Conservation (phyloP, 2,113 vertebrate species). For the Tyto alba region DNA sequence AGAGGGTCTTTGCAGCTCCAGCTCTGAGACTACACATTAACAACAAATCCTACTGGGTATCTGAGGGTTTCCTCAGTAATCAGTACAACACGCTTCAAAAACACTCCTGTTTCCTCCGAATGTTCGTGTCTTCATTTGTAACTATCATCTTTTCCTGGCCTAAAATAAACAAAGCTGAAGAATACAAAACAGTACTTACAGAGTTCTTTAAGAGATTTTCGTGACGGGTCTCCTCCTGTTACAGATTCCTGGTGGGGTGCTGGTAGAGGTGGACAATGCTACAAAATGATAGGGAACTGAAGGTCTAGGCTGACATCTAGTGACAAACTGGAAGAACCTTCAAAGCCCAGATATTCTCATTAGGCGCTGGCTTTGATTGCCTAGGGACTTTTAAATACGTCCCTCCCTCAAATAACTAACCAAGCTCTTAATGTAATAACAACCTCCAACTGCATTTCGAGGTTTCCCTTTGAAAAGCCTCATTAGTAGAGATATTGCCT, state of each 20-base stretch:
- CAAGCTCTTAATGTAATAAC: background rate
- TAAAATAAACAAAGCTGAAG: conserved; percentile 31
- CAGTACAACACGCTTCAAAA: background rate
- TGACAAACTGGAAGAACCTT: conserved; percentile 1
- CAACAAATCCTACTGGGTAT: background rate
- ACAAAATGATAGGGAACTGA: background rate
- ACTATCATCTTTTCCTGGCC: background rate
- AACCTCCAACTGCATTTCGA: background rate
- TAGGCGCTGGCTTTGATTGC: background rate
- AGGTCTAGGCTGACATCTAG: conserved; percentile 55
- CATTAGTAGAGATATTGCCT: background rate
- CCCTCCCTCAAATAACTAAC: background rate
- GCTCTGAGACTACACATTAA: background rate
- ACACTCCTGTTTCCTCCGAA: background rate
- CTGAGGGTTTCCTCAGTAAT: rapidly evolving
- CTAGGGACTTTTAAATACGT: background rate
- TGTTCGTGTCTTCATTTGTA: background rate
- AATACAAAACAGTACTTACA: background rate
- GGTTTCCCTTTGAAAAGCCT: background rate
- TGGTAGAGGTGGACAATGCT: background rate
- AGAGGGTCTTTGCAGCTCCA: background rate
- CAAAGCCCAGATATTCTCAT: background rate
- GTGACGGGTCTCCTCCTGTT: rapidly evolving
- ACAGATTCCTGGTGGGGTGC: background rate
- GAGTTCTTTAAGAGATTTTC: background rate